phyloP scores from a whole-genome alignment of 35 echinoderm and acorn worm species.

The Diadema setosum region DNA sequence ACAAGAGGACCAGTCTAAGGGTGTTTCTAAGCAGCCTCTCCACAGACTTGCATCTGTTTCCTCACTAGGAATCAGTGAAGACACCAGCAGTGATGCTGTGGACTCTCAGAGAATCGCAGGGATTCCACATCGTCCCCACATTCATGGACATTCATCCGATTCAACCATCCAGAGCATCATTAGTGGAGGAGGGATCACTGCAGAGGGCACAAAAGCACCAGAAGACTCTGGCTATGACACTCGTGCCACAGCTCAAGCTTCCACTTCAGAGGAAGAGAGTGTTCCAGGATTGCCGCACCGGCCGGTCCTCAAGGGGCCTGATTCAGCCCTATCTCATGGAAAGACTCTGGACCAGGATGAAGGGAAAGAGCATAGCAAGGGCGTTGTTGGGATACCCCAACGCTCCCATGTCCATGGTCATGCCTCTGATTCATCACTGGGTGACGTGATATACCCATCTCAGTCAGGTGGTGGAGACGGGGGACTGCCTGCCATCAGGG shows the following conservation, averaged over 20 bases:
- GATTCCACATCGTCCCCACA: neutral
- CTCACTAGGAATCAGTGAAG: neutral
- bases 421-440: slow-evolving; percentile 59
- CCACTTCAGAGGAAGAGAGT: too few relatives aligned
- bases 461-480: neutral
- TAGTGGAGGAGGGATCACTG: too few relatives aligned
- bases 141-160: slow-evolving; percentile 47
- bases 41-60: slow-evolving; percentile 57
- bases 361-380: too few relatives aligned
- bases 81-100: neutral
- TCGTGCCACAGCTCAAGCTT: too few relatives aligned
- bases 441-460: slow-evolving; percentile 19
- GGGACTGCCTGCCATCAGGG: neutral
- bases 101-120: neutral
- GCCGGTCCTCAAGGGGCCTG: too few relatives aligned
- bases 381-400: neutral
- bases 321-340: too few relatives aligned
- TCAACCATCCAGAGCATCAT: slow-evolving; percentile 56
- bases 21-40: neutral
- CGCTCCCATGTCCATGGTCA: neutral
- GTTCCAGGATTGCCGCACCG: too few relatives aligned
- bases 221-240: too few relatives aligned
- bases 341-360: too few relatives aligned
- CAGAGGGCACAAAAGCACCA: too few relatives aligned
- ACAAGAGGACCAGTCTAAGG: neutral